Evolutionary conservation across 2,797 vertebrate species (phyloP), one percentile per base, ranked within the genome.

Genomic region (Chelon labrosus): DNA sequence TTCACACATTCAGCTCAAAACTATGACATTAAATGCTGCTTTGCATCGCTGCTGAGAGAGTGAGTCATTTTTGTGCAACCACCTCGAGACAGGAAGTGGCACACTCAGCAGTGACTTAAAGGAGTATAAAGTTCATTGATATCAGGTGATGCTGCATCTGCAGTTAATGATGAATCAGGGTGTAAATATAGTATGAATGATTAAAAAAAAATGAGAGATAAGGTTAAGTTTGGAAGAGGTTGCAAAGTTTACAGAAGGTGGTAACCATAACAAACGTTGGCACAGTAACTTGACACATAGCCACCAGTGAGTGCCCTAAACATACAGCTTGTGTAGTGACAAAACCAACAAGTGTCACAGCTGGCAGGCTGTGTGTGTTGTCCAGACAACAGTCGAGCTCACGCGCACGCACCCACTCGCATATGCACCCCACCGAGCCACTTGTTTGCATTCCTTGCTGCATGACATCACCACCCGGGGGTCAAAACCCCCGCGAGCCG

Each of bases 401-500:
- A 25, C 27, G 7, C 58, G 10, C 42, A 49, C 42, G 37, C 27
- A n/a, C 54, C 41, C 52, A 44, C 56, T 47, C 51, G 22, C 56
- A 70, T 70, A 68, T 54, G 3, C 74, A 65, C 79, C 13, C 73
- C 71, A 46, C 59, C 53, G 4, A 39, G 62, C 42, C 77, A 72
- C 83, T 83, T 91, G 88, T 92, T 91, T 92, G 86, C 90, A 91
- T 94, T 92, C 86, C 84, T 70, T 84, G 63, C 70, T 47, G 82
- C 76, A 90, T 94, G 91, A 94, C 92, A 95, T 94, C 91, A 94
- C 73, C 73, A 49, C 65, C 44, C 25, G 37, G 60, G 31, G 73
- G 85, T 80, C 52, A 79, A 75, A 35, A 88, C 68, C 65, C 67
- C 84, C 12, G 37, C 8, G 0, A 82, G 81, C 76, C 42, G 51